Percentiles rank a stretch among this genome's conserved stretches.
phyloP scores from a whole-genome alignment of 2,113 vertebrate genomes.

The Mesitornis unicolor region DNA sequence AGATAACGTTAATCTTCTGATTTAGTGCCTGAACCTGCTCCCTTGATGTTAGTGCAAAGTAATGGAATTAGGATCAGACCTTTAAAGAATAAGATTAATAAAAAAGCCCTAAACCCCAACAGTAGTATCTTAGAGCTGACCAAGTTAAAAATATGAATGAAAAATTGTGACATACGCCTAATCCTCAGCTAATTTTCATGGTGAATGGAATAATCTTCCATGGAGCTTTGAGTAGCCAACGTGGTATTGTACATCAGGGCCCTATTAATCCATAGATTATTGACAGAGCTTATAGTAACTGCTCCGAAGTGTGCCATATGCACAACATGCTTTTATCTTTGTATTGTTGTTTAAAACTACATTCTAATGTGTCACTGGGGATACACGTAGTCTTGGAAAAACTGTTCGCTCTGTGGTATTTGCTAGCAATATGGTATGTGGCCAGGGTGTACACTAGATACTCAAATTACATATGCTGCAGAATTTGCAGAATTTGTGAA shows the following conservation, averaged over 20 bases:
- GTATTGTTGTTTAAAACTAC: not conserved
- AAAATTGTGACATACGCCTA: not conserved
- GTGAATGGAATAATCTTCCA: not conserved
- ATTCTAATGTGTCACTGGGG: not conserved
- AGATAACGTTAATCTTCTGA: not conserved
- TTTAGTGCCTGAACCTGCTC: not conserved
- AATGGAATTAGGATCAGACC: not conserved
- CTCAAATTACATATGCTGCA: not conserved
- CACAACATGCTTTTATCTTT: not conserved
- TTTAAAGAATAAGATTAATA: not conserved
- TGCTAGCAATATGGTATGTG: not conserved
- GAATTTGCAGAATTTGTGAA: not conserved
- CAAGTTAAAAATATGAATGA: slow-evolving; percentile 8
- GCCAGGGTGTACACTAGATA: not conserved
- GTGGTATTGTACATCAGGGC: not conserved
- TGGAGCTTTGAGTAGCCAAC: not conserved
- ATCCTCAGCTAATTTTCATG: not conserved
- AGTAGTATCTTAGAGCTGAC: not conserved
- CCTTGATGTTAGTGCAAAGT: not conserved
- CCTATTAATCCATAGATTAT: slow-evolving; percentile 7
- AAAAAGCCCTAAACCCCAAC: not conserved
- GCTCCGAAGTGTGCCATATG: not conserved
- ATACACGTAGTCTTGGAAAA: not conserved
- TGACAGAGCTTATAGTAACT: not conserved
- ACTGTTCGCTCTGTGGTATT: not conserved